Conservation (phyloP, 2,888 invertebrate species). For the Parapristionchus giblindavisi region DNA sequence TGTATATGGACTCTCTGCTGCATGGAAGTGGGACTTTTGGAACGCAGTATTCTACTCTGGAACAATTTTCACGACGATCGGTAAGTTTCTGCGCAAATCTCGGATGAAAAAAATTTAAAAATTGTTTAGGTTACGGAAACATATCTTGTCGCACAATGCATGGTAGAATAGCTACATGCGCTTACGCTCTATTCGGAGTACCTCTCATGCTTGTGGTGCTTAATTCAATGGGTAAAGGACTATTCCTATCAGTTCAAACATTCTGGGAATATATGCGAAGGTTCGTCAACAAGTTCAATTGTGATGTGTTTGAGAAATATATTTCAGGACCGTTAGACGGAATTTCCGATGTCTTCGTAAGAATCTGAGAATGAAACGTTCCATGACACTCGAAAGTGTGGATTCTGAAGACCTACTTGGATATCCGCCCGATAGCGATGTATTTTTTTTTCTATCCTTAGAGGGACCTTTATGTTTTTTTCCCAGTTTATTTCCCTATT, state of each 20-base stretch:
- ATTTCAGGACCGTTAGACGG: slow-evolving; percentile 4
- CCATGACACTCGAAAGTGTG: slow-evolving; percentile 45
- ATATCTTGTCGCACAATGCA: slow-evolving; percentile 86
- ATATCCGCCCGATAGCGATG: background rate
- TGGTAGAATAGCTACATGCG: slow-evolving; percentile 86
- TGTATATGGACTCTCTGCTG: slow-evolving; percentile 20
- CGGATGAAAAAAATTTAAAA: background rate
- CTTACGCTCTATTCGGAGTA: slow-evolving; percentile 92
- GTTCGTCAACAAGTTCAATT: slow-evolving; percentile 36
- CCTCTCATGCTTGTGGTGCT: slow-evolving; percentile 91
- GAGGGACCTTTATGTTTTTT: background rate
- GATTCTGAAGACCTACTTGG: slow-evolving; percentile 41
- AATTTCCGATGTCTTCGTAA: background rate
- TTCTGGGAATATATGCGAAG: slow-evolving; percentile 46
- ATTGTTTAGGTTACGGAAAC: slow-evolving; percentile 80
- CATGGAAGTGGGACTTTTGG: slow-evolving; percentile 65
- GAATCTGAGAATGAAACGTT: slow-evolving; percentile 36
- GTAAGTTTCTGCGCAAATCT: slow-evolving; percentile 69
- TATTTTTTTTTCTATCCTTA: background rate
- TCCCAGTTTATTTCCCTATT: too few species aligned
- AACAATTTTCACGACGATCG: slow-evolving; percentile 72
- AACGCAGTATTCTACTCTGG: slow-evolving; percentile 65
- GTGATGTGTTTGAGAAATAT: background rate
- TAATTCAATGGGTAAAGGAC: slow-evolving; percentile 91
- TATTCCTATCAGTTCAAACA: slow-evolving; percentile 71